Conservation (phyloP, 2,888 invertebrate species). For the Argyresthia albistria region DNA sequence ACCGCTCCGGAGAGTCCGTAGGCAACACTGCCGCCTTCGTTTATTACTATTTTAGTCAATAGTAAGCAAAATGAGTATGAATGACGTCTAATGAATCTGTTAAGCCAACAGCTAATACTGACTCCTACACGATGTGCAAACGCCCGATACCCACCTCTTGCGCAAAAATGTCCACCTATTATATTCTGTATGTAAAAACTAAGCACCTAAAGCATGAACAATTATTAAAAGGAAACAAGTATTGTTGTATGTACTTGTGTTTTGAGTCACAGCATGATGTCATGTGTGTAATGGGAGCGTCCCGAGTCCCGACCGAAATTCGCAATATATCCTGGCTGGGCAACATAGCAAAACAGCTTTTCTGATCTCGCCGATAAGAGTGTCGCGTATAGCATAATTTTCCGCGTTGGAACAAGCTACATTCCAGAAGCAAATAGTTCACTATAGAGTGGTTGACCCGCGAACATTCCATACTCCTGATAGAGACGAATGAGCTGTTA, state of each 20-base stretch:
- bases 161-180: not conserved
- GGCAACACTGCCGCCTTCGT: constrained; percentile 30
- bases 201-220: too few species aligned
- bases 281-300: constrained; percentile 56
- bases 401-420: not conserved
- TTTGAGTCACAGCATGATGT: constrained; percentile 62
- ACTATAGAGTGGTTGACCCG: constrained; percentile 1
- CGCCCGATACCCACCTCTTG: not conserved
- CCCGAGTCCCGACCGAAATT: constrained; percentile 21
- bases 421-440: not conserved
- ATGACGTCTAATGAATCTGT: constrained; percentile 25
- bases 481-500: not conserved
- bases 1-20: constrained; percentile 33
- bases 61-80: constrained; percentile 26
- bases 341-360: not conserved
- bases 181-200: not conserved
- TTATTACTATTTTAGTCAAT: constrained; percentile 37
- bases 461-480: not conserved
- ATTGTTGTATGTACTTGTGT: constrained; percentile 22
- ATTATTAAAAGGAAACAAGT: constrained; percentile 29
- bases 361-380: not conserved
- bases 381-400: not conserved
- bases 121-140: constrained; percentile 12
- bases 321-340: not conserved
- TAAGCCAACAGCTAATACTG: constrained; percentile 18